These are phyloP conservation scores for Eidolon dupreanum DNA, from an alignment of 2,797 vertebrate genomes.

Conservation along the genomic window DNA sequence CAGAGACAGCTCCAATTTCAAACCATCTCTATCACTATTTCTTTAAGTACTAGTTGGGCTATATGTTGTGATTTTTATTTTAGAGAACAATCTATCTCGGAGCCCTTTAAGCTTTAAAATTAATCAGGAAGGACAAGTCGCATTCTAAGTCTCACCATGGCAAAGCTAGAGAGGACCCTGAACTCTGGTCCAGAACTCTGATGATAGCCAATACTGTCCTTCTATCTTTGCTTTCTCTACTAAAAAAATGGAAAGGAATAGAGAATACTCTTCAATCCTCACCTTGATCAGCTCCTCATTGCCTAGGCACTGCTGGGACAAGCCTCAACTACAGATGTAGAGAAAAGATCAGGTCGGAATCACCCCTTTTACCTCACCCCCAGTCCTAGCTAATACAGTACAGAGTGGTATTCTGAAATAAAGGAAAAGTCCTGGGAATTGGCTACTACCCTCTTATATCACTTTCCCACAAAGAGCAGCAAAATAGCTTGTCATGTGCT, in stretches of 20 bases:
- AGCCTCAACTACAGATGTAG: neutral
- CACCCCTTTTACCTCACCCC: neutral
- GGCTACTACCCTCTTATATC: neutral
- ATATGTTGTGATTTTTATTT: neutral
- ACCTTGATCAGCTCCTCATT: neutral
- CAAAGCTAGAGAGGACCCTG: neutral
- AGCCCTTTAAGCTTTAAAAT: slow-evolving; percentile 6
- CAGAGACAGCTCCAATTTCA: neutral
- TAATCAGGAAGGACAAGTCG: neutral
- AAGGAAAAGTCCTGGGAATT: neutral
- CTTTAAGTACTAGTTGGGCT: neutral
- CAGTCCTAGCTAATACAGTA: neutral
- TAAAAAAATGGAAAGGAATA: neutral
- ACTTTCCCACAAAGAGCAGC: neutral
- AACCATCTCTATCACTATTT: neutral
- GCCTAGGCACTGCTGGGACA: neutral
- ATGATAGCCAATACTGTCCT: neutral
- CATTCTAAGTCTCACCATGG: neutral
- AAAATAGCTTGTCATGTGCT: neutral
- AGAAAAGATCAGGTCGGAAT: neutral
- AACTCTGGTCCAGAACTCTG: neutral
- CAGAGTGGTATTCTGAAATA: neutral
- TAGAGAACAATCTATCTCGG: slow-evolving; percentile 11
- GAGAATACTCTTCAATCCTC: neutral
- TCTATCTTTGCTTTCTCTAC: neutral